phyloP scores from a whole-genome alignment of 2,888 invertebrate genomes.

The Euproctis similis region DNA sequence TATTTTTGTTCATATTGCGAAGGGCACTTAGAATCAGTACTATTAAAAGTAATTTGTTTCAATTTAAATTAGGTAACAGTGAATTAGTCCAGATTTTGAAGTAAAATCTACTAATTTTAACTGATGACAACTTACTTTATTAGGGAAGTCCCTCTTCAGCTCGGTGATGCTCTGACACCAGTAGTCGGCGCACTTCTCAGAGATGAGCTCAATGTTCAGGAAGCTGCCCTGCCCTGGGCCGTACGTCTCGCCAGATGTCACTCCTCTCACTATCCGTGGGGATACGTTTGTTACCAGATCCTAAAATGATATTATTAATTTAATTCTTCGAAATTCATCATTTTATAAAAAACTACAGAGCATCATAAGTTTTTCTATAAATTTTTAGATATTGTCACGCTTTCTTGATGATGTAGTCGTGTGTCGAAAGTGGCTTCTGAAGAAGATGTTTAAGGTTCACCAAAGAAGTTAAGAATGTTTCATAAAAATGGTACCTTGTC shows the following conservation, averaged over 20 bases:
- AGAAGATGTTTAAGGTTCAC: too few species aligned
- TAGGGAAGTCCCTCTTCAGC: slow-evolving; percentile 93
- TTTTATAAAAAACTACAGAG: too few species aligned
- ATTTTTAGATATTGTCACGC: neutral
- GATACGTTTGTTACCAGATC: slow-evolving; percentile 97
- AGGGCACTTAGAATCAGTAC: too few species aligned
- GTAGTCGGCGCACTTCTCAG: slow-evolving; percentile 95
- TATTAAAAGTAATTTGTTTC: too few species aligned
- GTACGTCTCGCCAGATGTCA: slow-evolving; percentile 91
- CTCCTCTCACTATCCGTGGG: slow-evolving; percentile 95
- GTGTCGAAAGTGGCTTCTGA: too few species aligned
- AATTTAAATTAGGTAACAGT: too few species aligned
- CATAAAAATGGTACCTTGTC: slow-evolving; percentile 82
- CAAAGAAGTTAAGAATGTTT: neutral
- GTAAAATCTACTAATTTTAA: neutral
- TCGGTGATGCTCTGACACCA: slow-evolving; percentile 94
- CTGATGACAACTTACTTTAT: slow-evolving; percentile 79
- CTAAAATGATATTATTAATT: too few species aligned
- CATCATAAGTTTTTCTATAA: too few species aligned
- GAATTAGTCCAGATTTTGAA: too few species aligned
- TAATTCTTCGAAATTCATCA: too few species aligned
- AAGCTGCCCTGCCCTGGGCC: slow-evolving; percentile 98
- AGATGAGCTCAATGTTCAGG: slow-evolving; percentile 97
- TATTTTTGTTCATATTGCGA: too few species aligned
- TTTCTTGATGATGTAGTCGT: too few species aligned